Percentiles rank a stretch among this genome's conserved stretches.
These are phyloP conservation scores for Nephrotoma guestfalica DNA, from an alignment of 2,888 invertebrate species.

Conservation along the genomic window DNA sequence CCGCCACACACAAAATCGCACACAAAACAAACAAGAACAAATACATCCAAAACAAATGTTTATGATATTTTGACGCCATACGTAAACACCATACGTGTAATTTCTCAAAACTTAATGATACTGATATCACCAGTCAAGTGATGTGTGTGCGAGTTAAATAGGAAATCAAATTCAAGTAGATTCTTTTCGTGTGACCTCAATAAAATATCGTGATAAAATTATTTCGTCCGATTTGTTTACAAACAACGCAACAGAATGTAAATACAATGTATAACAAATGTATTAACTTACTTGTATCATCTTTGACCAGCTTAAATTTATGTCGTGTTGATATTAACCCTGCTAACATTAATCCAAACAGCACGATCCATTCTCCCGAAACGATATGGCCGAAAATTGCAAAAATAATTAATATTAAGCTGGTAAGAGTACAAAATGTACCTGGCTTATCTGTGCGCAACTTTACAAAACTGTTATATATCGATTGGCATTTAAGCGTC, in stretches of 20 bases:
- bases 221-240: neutral
- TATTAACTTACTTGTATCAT: conserved; percentile 8
- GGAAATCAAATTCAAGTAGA: neutral
- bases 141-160: neutral
- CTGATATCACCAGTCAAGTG: neutral
- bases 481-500: conserved; percentile 15
- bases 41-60: neutral
- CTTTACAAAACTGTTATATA: conserved; percentile 15
- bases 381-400: conserved; percentile 26
- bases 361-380: conserved; percentile 24
- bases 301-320: conserved; percentile 24
- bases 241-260: neutral
- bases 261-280: neutral
- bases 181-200: neutral
- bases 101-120: neutral
- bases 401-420: conserved; percentile 18
- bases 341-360: conserved; percentile 21
- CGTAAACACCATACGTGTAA: neutral
- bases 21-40: neutral
- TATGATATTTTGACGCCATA: neutral
- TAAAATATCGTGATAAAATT: neutral
- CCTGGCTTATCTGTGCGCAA: conserved; percentile 22
- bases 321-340: conserved; percentile 24
- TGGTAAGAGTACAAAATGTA: conserved; percentile 21
- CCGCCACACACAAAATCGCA: neutral